phyloP scores from a whole-genome alignment of 2,797 vertebrate species.

The Valencia hispanica region DNA sequence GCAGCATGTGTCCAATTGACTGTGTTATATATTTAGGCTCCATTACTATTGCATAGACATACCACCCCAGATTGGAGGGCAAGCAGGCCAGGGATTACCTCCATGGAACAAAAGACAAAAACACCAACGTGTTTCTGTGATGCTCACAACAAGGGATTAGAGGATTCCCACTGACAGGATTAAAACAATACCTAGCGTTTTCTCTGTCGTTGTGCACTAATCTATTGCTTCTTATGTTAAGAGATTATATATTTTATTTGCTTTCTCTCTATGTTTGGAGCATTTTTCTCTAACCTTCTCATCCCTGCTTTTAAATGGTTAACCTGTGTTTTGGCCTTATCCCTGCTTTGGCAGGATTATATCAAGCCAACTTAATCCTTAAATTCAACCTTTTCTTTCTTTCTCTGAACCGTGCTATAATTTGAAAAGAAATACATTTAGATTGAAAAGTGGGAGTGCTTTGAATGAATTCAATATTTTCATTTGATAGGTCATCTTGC shows the following conservation, averaged over 20 bases:
- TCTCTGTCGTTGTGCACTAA: constrained; percentile 52
- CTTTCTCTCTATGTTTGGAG: constrained; percentile 32
- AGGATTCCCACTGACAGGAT: constrained; percentile 74
- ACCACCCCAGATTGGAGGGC: constrained; percentile 46
- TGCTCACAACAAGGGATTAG: constrained; percentile 77
- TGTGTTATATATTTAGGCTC: constrained; percentile 26
- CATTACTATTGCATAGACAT: constrained; percentile 30
- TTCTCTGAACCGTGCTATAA: constrained; percentile 30
- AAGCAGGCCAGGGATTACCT: constrained; percentile 64
- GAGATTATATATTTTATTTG: constrained; percentile 56
- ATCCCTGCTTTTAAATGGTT: constrained; percentile 61
- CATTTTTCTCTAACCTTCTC: constrained; percentile 47
- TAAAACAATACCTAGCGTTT: constrained; percentile 76
- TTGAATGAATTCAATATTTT: constrained; percentile 36
- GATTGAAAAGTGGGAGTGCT: constrained; percentile 3
- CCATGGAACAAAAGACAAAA: constrained; percentile 63
- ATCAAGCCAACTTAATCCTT: constrained; percentile 62
- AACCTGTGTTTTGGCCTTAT: constrained; percentile 58
- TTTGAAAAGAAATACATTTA: constrained; percentile 42
- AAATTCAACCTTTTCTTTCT: constrained; percentile 53
- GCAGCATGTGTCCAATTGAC: background rate
- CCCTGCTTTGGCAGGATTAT: constrained; percentile 56
- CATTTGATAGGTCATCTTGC: constrained; percentile 8
- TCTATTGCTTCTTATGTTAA: constrained; percentile 60
- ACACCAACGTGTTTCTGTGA: constrained; percentile 66